Percentiles rank a stretch among this genome's conserved stretches.
These are phyloP conservation scores for Cecropterus lyciades DNA, from an alignment of 1,140 invertebrate genomes.

Conservation along the genomic window DNA sequence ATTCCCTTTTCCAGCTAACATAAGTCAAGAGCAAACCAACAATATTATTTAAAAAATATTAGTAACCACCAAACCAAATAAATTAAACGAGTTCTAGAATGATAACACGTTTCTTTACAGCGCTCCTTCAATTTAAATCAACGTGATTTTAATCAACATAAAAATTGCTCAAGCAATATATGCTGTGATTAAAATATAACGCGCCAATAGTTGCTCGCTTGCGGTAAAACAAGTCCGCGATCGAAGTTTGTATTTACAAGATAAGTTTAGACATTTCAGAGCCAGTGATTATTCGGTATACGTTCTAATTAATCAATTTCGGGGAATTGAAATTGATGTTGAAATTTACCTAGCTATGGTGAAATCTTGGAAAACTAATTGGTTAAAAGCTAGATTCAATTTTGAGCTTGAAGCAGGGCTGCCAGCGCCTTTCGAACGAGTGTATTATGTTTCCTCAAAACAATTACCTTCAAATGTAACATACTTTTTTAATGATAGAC, in stretches of 20 bases:
- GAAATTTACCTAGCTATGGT: background rate
- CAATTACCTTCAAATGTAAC: too few species aligned
- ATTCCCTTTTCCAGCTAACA: too few species aligned
- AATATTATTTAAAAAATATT: too few species aligned
- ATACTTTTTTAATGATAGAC: too few species aligned
- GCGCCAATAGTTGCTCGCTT: background rate
- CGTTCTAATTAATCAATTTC: slow-evolving; percentile 25
- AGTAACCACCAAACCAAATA: too few species aligned
- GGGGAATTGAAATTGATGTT: slow-evolving; percentile 6
- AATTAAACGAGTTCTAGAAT: too few species aligned
- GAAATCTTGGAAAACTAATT: background rate
- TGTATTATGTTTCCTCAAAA: too few species aligned
- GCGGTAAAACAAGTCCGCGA: background rate
- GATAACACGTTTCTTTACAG: too few species aligned
- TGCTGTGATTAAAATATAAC: background rate
- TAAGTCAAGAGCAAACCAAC: too few species aligned
- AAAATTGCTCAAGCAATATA: background rate
- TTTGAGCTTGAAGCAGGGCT: background rate
- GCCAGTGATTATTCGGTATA: slow-evolving; percentile 13
- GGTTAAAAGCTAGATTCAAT: slow-evolving; percentile 2
- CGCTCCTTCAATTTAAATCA: background rate
- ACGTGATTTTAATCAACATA: too few species aligned
- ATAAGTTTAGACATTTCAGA: slow-evolving; percentile 20
- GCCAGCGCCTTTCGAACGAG: too few species aligned
- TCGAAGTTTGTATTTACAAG: slow-evolving; percentile 18